Base-by-base conservation (phyloP, 2,113 vertebrate species). In the Muntiacus muntjak region DNA sequence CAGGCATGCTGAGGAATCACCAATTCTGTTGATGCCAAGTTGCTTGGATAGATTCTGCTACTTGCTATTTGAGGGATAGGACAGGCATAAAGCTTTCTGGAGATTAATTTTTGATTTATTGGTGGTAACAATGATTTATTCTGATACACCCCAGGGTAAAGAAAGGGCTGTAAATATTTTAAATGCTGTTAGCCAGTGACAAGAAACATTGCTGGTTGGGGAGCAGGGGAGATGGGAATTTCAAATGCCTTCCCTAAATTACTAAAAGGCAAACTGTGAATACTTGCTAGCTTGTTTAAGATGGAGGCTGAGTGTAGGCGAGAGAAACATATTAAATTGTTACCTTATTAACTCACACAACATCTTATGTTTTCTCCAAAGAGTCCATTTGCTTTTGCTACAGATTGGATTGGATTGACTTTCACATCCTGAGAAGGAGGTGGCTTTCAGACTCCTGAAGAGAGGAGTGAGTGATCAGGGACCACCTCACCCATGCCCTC, bases 61-160 rank as follows among this genome's bases (percentile, higher is more conserved):
- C 97, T 98, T 98, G 98, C 98, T 98, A 91, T 98, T 98, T 97
- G 98, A 98, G 97, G 95, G 96, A 97, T 98, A 94, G 67, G 98
- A 98, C 98, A 98, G 98, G 97, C 98, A 97, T 96, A 23, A 89
- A 84, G 57, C 98, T 99, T 98, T 97, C 0, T 91, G 98, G 98
- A 99, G 98, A 99, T 99, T 99, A 99, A 99, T 98, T 99, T 99
- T 99, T 99, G 99, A 99, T 99, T 99, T 99, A 99, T 98, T 57
- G 97, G 87, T 2, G 23, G 87, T 98, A 98, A 58, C 98, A 17
- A 40, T 98, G 99, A 99, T 99, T 99, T 98, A 99, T 99, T 98
- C 97, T 93, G 97, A 96, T 98, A 98, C 83, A 98, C 97, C 98
- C 98, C 71, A 14, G 96, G 98, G 98, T 94, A 98, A 98, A 98